Percentiles rank a stretch among this genome's conserved stretches.
phyloP scores from a whole-genome alignment of 2,888 invertebrate genomes.

The Caradrina clavipalpis region DNA sequence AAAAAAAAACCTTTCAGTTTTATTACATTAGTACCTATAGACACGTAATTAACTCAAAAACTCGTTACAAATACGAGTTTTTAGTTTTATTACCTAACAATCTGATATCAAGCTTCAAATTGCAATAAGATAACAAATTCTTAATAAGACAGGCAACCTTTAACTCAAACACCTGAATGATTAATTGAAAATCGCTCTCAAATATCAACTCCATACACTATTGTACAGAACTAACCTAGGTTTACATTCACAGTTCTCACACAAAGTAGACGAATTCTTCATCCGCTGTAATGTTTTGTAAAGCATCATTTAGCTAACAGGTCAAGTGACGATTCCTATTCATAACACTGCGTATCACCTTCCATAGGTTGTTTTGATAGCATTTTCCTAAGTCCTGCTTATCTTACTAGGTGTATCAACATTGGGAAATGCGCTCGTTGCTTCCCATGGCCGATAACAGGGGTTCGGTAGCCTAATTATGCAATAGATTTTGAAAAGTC shows the following conservation, averaged over 20 bases:
- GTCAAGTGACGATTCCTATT: conserved; percentile 42
- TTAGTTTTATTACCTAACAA: no score
- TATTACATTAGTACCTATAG: no score
- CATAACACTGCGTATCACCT: conserved; percentile 35
- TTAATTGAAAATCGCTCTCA: background rate
- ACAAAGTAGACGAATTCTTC: conserved; percentile 27
- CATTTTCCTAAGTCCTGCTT: conserved; percentile 62
- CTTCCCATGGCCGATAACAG: conserved; percentile 62
- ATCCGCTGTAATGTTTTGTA: conserved; percentile 41
- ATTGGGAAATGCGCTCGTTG: conserved; percentile 48
- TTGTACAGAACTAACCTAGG: conserved; percentile 1
- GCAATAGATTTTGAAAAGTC: no score
- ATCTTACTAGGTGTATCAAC: conserved; percentile 70
- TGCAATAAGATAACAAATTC: no score
- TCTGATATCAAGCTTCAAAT: no score
- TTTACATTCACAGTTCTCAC: conserved; percentile 20
- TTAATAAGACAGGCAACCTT: no score
- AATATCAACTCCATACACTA: background rate
- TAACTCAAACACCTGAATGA: background rate
- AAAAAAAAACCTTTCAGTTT: no score
- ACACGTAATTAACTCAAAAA: no score
- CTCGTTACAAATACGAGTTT: no score
- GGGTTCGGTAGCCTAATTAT: background rate
- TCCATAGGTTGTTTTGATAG: conserved; percentile 62
- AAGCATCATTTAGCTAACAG: conserved; percentile 26